Base-by-base conservation (phyloP, 2,888 invertebrate genomes). In the Drosophila bunnanda region DNA sequence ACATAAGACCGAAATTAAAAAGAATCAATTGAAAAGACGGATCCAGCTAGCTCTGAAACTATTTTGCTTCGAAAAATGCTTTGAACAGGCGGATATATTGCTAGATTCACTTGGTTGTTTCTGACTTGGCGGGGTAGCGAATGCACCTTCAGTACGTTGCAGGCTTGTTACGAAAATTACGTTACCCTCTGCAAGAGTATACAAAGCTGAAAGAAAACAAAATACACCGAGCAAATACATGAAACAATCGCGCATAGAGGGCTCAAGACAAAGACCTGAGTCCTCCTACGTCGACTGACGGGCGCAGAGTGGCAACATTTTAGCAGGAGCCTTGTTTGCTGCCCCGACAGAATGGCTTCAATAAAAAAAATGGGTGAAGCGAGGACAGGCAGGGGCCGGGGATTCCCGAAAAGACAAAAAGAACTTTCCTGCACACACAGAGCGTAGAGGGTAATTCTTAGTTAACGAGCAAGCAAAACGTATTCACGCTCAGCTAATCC, bases 401-500 rank as follows among this genome's bases (percentile, higher is more conserved):
- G 54, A 25, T 20, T 20, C 22, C 39, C 13, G 36, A 36, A 66
- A 44, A 53, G 25, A 62, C 48, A 44, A 48, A 56, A 56, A 56
- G 17, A 65, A 52, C 48, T 46, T 58, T 46, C 20, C 57, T 53
- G 52, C 17, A 66, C 48, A 71, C 34, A 30, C 36, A 46, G 28
- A 48, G 54, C 36, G 57, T 56, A 67, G 67, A 68, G 76, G 72
- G 89, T 85, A 89, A 85, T 89, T 86, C 85, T 89, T 86, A 80
- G 86, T 89, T 88, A 89, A 86, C 85, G 88, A 86, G 86, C 86
- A 84, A 80, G 74, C 73, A 80, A 76, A 84, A 76, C 76, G 88
- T 85, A 81, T 80, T 89, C 76, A 82, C 78, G 83, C 83, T 80
- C 78, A 78, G 78, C 76, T 77, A 79, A 81, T 75, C 89, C 77